phyloP scores from a whole-genome alignment of 2,797 vertebrate species.

The Epinephelus awoara region DNA sequence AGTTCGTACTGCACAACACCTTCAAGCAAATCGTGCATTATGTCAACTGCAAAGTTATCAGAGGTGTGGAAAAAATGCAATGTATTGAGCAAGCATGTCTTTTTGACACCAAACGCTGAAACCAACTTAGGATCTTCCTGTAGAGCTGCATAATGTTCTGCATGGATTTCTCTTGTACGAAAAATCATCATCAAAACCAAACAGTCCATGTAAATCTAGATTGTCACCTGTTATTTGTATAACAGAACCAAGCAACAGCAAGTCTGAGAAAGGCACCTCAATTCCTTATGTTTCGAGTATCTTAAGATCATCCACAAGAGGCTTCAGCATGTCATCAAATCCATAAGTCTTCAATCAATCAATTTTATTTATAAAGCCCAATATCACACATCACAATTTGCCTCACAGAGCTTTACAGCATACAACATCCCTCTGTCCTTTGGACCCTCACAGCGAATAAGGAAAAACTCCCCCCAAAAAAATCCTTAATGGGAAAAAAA shows the following conservation, averaged over 20 bases:
- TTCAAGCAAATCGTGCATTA: constrained; percentile 37
- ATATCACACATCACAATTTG: too few relatives aligned
- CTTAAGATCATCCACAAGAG: constrained; percentile 44
- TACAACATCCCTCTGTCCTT: too few relatives aligned
- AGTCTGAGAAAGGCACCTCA: constrained; percentile 38
- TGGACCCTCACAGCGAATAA: too few relatives aligned
- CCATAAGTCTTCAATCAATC: too few relatives aligned
- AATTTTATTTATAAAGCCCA: too few relatives aligned
- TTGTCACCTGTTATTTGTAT: constrained; percentile 45
- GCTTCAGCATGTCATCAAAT: constrained; percentile 42
- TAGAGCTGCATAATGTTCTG: constrained; percentile 35
- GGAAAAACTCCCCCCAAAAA: too few relatives aligned
- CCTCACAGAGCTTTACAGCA: too few relatives aligned
- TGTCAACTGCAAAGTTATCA: constrained; percentile 43
- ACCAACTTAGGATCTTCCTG: constrained; percentile 23
- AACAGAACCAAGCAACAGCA: constrained; percentile 35
- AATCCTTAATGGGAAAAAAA: too few relatives aligned
- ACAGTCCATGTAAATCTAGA: constrained; percentile 37
- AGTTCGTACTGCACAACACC: constrained; percentile 25
- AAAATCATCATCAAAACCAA: constrained; percentile 49
- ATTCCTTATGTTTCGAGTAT: constrained; percentile 41
- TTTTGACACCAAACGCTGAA: constrained; percentile 44
- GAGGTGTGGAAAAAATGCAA: constrained; percentile 39
- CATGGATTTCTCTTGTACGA: constrained; percentile 31
- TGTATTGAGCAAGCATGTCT: constrained; percentile 39